Base-by-base conservation (phyloP, 2,888 invertebrate genomes). In the Agonum fuliginosum region DNA sequence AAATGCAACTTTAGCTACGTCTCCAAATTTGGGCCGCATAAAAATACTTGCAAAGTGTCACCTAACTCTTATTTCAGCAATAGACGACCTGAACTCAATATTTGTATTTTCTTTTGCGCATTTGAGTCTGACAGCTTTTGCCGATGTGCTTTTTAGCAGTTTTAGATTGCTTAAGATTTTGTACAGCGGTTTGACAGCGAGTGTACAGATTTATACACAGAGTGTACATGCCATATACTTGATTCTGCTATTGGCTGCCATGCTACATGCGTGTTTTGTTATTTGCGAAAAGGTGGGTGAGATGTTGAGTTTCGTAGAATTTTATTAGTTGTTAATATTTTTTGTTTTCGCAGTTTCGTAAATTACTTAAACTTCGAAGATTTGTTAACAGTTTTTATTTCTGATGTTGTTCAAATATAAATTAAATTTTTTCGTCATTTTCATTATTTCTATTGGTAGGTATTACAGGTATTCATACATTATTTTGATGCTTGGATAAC, bases 201-300 rank as follows among this genome's bases (percentile, higher is more conserved):
- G 10, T 27, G 14, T 27, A 17, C 8, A 12, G 30, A 30, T 62
- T 27, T 14, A 30, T 3, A 8, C 30, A 17, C 27, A 12, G 58
- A 17, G 58, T 62, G 30, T 62, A 30, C 27, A 30, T 27, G 30
- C 8, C 5, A 10, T 62, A 8, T 62, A 62, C 30, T 30, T 62
- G 17, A 27, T 17, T 12, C 30, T 27, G 14, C 17, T 62, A 30
- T 17, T 62, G 30, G 30, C 58, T 62, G 30, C 58, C 30, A 30
- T 10, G 14, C 27, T 62, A 17, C 58, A 62, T 27, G 30, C 58
- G 17, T 62, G 30, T 30, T 30, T 30, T 27, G 3, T 14, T 12
- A 17, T 30, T 30, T 62, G 58, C 17, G 19, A 30, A 17, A n/a
- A 27, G 58, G 58, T 62, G 17, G 30, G 58, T 20, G n/a, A n/a